These are phyloP conservation scores for Tachypleus tridentatus DNA, from an alignment of 1,140 invertebrate genomes.

Conservation along the genomic window DNA sequence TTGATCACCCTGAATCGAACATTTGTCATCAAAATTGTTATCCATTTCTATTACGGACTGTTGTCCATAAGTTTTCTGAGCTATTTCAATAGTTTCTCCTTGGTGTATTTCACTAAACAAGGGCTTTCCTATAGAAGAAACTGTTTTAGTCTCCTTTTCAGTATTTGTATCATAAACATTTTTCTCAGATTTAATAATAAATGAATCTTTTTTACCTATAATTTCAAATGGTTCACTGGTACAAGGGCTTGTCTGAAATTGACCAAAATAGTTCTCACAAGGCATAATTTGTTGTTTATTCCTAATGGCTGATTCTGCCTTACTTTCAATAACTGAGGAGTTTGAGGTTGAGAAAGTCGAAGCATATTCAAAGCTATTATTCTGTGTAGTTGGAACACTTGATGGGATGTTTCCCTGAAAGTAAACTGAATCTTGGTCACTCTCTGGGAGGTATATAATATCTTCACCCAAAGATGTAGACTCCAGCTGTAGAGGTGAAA, in stretches of 20 bases:
- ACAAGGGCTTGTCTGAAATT: constrained; percentile 3
- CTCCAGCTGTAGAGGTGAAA: neutral
- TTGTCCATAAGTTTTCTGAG: no score
- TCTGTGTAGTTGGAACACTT: neutral
- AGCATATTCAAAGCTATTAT: neutral
- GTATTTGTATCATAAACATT: constrained; percentile 15
- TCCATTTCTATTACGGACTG: constrained; percentile 7
- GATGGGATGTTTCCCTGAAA: neutral
- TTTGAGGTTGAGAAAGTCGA: neutral
- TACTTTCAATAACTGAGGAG: no score
- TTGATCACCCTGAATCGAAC: no score
- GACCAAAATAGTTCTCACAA: neutral
- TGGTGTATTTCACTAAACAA: no score
- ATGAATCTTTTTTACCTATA: constrained; percentile 7
- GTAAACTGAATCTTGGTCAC: constrained; percentile 13
- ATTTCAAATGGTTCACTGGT: constrained; percentile 9
- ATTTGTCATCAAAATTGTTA: constrained; percentile 22
- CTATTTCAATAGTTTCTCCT: no score
- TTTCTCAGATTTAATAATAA: constrained; percentile 18
- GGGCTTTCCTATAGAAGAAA: no score
- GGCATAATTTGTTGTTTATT: neutral
- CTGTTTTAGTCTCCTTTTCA: no score
- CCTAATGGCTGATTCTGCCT: neutral
- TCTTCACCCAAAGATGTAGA: neutral
- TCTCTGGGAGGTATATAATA: constrained; percentile 17